Percentiles rank a stretch among this genome's conserved stretches.
phyloP scores from a whole-genome alignment of 2,797 vertebrate genomes.

The Pelochelys cantorii region DNA sequence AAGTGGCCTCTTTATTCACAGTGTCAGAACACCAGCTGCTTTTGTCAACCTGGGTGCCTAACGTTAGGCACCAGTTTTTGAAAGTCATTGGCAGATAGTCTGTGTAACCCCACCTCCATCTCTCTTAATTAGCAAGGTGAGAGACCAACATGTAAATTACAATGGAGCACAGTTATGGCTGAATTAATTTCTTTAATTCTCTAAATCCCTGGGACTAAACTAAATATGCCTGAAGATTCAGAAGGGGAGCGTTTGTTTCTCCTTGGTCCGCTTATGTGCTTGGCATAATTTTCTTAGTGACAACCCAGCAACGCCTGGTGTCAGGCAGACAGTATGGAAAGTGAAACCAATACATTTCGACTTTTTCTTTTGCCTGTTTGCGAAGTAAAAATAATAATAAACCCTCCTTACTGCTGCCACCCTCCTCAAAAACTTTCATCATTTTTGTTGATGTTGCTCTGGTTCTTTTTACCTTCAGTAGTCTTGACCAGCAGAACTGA shows the following conservation, averaged over 20 bases:
- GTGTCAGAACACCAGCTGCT: background rate
- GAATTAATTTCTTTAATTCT: constrained; percentile 25
- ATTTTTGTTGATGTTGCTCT: background rate
- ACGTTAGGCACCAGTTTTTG: background rate
- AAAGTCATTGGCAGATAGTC: constrained; percentile 29
- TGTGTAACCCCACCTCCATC: constrained; percentile 54
- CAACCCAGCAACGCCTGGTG: background rate
- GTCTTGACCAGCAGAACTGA: background rate
- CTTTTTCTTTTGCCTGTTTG: background rate
- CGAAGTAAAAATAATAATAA: background rate
- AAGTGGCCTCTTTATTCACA: background rate
- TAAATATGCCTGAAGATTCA: constrained; percentile 57
- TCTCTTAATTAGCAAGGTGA: constrained; percentile 51
- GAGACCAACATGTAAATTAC: constrained; percentile 69
- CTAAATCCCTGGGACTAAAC: constrained; percentile 73
- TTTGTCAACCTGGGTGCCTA: background rate
- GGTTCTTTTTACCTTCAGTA: background rate
- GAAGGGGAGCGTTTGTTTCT: constrained; percentile 63
- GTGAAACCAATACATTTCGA: background rate
- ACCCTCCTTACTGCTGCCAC: background rate
- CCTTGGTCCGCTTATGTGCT: constrained; percentile 61
- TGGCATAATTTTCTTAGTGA: constrained; percentile 22
- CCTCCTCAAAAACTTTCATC: background rate
- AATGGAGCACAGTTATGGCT: constrained; percentile 34
- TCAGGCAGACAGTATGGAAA: background rate